A percentile compares a stretch with the other conserved stretches of the same genome.
Conservation (phyloP, 2,888 invertebrate species). For the Urechis unicinctus region DNA sequence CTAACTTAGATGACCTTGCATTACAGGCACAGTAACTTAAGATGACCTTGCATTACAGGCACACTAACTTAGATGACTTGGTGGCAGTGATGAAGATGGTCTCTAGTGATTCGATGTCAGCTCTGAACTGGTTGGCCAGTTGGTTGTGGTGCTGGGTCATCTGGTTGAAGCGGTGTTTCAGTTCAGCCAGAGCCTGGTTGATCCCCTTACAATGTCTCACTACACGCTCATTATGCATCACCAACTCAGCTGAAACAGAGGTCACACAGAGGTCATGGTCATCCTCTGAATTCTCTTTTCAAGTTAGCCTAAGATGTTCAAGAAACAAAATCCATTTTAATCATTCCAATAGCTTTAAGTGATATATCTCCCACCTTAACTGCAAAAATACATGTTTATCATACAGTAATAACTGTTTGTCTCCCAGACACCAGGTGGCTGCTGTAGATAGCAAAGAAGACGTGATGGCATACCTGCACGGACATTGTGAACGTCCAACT, state of each 20-base stretch:
- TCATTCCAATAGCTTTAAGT: too few relatives aligned
- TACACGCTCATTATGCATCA: constrained; percentile 49
- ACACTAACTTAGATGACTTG: constrained; percentile 33
- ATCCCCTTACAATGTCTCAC: constrained; percentile 46
- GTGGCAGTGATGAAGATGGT: constrained; percentile 46
- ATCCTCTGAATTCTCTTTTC: too few relatives aligned
- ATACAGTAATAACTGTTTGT: too few relatives aligned
- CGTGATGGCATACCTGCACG: constrained; percentile 36
- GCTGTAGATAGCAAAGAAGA: background rate
- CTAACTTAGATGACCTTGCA: too few relatives aligned
- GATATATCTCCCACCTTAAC: too few relatives aligned
- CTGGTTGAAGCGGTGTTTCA: constrained; percentile 33
- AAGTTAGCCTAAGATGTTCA: too few relatives aligned
- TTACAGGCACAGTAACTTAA: too few relatives aligned
- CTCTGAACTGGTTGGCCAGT: constrained; percentile 36
- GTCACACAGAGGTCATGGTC: too few relatives aligned
- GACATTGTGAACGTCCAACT: constrained; percentile 49
- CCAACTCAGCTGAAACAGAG: constrained; percentile 43
- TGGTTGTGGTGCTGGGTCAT: constrained; percentile 42
- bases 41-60: background rate
- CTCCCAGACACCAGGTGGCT: too few relatives aligned
- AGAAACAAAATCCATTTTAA: too few relatives aligned
- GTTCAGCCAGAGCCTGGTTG: constrained; percentile 40
- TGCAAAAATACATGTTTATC: too few relatives aligned
- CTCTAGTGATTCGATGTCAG: constrained; percentile 43